Evolutionary conservation across 2,113 vertebrate species (phyloP), one percentile per base, ranked within the genome.

Genomic region (Halichoerus grypus): DNA sequence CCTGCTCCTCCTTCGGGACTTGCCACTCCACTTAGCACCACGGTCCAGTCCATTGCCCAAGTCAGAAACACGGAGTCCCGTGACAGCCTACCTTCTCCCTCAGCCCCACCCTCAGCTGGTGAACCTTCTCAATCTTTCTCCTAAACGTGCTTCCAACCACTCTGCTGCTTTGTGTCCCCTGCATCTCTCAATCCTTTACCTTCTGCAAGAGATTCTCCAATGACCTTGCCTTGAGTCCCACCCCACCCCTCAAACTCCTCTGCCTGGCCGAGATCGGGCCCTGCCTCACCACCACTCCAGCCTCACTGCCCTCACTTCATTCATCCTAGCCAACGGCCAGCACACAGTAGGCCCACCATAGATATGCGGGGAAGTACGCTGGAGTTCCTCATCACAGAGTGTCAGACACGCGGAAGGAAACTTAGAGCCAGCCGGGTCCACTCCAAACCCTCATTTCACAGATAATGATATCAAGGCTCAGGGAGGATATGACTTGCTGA

Each of bases 401-500:
- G 94, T 72, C 65, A 86, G 59, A 94, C 53, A 61, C 42, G 51
- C 15, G 36, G 77, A 96, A 83, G 61, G 88, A 87, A 91, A 72
- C 21, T 71, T 49, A 91, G 18, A 86, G 57, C 4, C 15, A 72
- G 63, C 39, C 53, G 16, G 69, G 31, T 83, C 63, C 65, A 96
- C 49, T 49, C 88, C 59, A 88, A 88, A 86, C 19, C 11, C 46
- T 93, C 59, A 74, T 88, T 92, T 93, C 96, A 61, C 15, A 88
- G 81, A 61, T 63, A 95, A 80, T 83, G 53, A 88, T 93, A 74
- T n/a, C 65, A 85, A 72, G 46, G 33, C 21, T 61, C 59, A 28
- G 22, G 80, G 79, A 91, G 72, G 49, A 69, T 95, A 55, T 71
- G 65, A 89, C 55, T 83, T 83, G 67, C 92, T 94, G 84, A 76